A percentile compares a stretch with the other conserved stretches of the same genome.
Evolutionary conservation across 1,140 invertebrate species (phyloP).

Genomic region (Teleogryllus occipitalis): DNA sequence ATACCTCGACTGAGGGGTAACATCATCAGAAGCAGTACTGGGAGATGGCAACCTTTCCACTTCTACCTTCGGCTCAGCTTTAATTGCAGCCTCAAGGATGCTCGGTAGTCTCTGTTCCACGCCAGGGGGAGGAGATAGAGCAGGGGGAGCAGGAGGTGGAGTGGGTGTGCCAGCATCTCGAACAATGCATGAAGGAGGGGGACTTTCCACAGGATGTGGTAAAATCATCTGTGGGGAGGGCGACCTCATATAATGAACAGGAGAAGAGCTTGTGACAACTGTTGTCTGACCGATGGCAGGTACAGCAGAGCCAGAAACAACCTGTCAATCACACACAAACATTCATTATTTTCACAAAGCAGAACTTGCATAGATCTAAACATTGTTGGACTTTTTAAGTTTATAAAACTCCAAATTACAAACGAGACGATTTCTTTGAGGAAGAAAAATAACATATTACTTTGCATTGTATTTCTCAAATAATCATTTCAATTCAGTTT

Average conservation of each 20-base stretch:
- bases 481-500: too few relatives aligned
- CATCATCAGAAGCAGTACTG: slow-evolving; percentile 27
- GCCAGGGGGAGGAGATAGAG: slow-evolving; percentile 26
- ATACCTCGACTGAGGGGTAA: slow-evolving; percentile 30
- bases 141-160: slow-evolving; percentile 34
- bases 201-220: slow-evolving; percentile 15
- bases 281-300: slow-evolving; percentile 47
- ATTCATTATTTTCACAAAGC: too few relatives aligned
- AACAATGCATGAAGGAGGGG: slow-evolving; percentile 23
- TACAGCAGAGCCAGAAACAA: slow-evolving; percentile 45
- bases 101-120: slow-evolving; percentile 45
- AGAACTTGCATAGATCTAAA: background rate
- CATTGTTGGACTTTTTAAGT: background rate
- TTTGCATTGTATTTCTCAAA: too few relatives aligned
- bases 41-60: slow-evolving; percentile 53
- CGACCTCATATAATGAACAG: background rate
- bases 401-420: background rate
- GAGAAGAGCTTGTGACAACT: slow-evolving; percentile 37
- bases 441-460: too few relatives aligned
- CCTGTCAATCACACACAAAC: slow-evolving; percentile 23
- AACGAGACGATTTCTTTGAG: background rate
- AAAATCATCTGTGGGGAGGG: background rate
- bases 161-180: slow-evolving; percentile 43
- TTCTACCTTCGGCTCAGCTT: slow-evolving; percentile 76
- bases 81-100: slow-evolving; percentile 73